Percentiles rank a stretch among this genome's conserved stretches.
Evolutionary conservation across 2,888 invertebrate genomes (phyloP).

Genomic region (Sepioteuthis lessoniana): DNA sequence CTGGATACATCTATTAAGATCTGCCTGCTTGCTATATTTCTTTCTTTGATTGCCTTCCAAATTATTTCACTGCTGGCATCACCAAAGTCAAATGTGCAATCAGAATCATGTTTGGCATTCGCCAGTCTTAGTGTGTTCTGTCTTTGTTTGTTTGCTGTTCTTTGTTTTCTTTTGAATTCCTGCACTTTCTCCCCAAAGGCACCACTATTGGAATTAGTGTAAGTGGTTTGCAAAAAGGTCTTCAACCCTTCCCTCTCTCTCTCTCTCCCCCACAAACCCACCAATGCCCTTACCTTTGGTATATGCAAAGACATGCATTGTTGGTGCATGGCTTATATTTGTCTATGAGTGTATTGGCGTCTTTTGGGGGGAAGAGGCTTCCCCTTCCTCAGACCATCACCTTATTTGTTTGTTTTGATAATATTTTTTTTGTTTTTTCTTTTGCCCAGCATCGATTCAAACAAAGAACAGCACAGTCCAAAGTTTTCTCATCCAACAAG

Average conservation of each 20-base stretch:
- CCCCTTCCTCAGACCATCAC: not conserved
- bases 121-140: not conserved
- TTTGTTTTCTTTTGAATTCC: not conserved
- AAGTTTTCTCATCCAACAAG: not conserved
- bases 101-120: conserved; percentile 14
- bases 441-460: not conserved
- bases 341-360: conserved; percentile 21
- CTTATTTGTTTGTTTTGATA: not conserved
- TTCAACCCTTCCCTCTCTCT: not conserved
- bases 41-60: conserved; percentile 1
- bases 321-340: not conserved
- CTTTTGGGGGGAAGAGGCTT: not conserved
- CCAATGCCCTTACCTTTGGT: not conserved
- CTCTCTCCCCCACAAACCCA: not conserved
- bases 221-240: conserved; percentile 10
- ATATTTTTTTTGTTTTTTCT: not conserved
- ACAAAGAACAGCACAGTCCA: not conserved
- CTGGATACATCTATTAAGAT: conserved; percentile 14
- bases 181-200: conserved; percentile 33
- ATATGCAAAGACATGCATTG: conserved; percentile 16
- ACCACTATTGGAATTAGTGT: conserved; percentile 33
- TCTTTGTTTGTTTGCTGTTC: not conserved
- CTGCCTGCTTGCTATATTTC: not conserved
- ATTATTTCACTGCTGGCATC: not conserved
- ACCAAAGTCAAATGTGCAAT: not conserved